Percentiles rank a stretch among this genome's conserved stretches.
Evolutionary conservation across 2,888 invertebrate genomes (phyloP).

Genomic region (Catocala sponsa): DNA sequence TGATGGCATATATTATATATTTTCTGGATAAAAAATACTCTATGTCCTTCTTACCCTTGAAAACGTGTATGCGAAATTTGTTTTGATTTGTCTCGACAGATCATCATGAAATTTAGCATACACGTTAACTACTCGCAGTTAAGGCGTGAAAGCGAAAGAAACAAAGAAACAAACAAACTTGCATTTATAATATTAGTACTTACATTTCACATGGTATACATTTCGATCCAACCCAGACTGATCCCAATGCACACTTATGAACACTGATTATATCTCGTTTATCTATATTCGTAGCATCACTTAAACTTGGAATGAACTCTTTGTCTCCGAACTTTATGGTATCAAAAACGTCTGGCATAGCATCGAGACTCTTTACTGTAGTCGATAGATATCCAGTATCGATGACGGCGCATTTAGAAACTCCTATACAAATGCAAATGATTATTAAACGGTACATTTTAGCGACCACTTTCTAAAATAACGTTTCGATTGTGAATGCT

Average conservation of each 20-base stretch:
- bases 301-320: not conserved
- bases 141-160: no score
- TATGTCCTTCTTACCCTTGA: no score
- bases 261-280: constrained; percentile 26
- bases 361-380: no score
- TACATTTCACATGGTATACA: constrained; percentile 31
- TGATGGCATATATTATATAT: no score
- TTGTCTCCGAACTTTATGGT: not conserved
- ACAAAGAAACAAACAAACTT: no score
- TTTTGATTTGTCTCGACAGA: no score
- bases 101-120: no score
- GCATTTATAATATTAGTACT: no score
- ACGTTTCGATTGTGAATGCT: constrained; percentile 4
- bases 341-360: no score
- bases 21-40: no score
- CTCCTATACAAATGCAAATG: constrained; percentile 3
- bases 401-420: not conserved
- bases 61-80: no score
- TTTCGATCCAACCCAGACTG: constrained; percentile 4
- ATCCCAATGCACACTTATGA: constrained; percentile 9
- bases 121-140: no score
- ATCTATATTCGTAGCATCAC: constrained; percentile 1
- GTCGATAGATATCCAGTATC: not conserved
- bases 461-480: constrained; percentile 17
- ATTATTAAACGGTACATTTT: constrained; percentile 10